Evolutionary conservation across 2,888 invertebrate species (phyloP).

Genomic region (Laspeyria flexula): DNA sequence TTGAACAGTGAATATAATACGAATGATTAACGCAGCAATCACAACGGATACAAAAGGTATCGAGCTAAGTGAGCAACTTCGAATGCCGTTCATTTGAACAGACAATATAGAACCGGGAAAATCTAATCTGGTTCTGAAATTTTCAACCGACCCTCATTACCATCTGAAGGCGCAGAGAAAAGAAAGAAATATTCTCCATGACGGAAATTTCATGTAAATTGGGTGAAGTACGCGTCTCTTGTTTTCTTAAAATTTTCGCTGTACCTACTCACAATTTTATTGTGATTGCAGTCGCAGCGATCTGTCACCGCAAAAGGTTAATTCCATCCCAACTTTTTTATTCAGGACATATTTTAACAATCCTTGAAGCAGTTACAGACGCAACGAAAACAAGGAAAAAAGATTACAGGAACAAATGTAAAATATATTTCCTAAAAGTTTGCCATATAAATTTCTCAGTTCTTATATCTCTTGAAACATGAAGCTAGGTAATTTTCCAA

Average conservation of each 20-base stretch:
- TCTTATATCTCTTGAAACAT: neutral
- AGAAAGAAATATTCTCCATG: slow-evolving; percentile 71
- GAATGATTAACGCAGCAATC: slow-evolving; percentile 25
- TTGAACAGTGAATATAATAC: slow-evolving; percentile 14
- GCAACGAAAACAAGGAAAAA: neutral
- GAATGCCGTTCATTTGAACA: slow-evolving; percentile 55
- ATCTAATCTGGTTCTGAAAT: slow-evolving; percentile 75
- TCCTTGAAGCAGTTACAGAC: neutral
- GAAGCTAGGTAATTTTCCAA: neutral
- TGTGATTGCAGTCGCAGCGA: slow-evolving; percentile 56
- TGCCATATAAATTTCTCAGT: neutral
- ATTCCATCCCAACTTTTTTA: slow-evolving; percentile 46
- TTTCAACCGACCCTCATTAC: slow-evolving; percentile 77
- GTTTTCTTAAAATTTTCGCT: slow-evolving; percentile 67
- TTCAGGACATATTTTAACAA: slow-evolving; percentile 23
- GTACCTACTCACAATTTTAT: slow-evolving; percentile 53
- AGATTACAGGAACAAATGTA: neutral
- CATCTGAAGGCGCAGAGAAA: slow-evolving; percentile 71
- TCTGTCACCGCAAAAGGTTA: slow-evolving; percentile 52
- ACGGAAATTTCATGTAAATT: slow-evolving; percentile 82
- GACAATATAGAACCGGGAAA: slow-evolving; percentile 62
- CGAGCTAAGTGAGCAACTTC: slow-evolving; percentile 47
- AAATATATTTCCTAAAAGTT: neutral
- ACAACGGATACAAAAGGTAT: slow-evolving; percentile 35
- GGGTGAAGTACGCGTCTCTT: slow-evolving; percentile 64